Evolutionary conservation across 2,113 vertebrate species (phyloP).

Genomic region (Baryphthengus martii): DNA sequence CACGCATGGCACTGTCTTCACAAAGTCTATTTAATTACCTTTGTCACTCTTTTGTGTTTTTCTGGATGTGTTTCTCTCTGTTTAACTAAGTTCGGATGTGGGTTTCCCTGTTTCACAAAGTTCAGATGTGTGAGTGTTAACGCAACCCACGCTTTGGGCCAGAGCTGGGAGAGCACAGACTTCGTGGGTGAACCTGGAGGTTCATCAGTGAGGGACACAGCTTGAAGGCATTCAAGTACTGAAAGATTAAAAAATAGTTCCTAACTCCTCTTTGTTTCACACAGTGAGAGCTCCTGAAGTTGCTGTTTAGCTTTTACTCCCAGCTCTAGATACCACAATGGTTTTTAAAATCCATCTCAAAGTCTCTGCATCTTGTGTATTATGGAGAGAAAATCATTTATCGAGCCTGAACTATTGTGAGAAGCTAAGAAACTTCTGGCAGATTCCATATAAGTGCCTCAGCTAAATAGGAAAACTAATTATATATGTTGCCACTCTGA

Average conservation of each 20-base stretch:
- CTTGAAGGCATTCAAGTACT: background rate
- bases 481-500: background rate
- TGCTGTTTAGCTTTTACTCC: background rate
- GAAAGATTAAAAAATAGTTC: background rate
- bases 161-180: background rate
- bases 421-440: background rate
- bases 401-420: background rate
- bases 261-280: background rate
- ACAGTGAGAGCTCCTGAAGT: background rate
- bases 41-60: background rate
- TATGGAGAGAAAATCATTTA: background rate
- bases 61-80: background rate
- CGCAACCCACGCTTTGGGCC: background rate
- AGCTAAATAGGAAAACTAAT: background rate
- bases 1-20: background rate
- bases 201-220: background rate
- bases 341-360: background rate
- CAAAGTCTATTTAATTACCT: background rate
- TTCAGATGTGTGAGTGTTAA: background rate
- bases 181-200: background rate
- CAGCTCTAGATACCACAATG: background rate
- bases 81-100: background rate
- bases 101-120: background rate
- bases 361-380: background rate
- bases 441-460: background rate